phyloP scores from a whole-genome alignment of 2,797 vertebrate genomes.

The Enteromius viviparus region DNA sequence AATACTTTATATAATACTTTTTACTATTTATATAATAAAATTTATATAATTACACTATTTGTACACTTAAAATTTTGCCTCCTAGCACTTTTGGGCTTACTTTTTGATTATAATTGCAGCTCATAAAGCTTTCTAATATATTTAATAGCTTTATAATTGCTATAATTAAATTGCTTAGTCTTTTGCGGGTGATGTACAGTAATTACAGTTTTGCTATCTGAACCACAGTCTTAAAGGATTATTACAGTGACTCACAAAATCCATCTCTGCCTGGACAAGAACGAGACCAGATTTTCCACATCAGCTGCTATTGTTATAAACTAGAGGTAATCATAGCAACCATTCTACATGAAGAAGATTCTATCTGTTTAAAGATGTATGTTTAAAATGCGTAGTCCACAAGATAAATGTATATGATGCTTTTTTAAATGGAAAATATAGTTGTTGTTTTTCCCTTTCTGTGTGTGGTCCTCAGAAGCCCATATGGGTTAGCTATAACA shows the following conservation, averaged over 20 bases:
- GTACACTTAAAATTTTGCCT: not conserved
- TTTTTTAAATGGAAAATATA: not conserved
- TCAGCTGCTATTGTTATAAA: not conserved
- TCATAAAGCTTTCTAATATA: not conserved
- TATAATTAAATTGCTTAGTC: not conserved
- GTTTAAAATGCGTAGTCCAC: not conserved
- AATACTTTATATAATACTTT: no score
- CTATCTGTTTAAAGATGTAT: not conserved
- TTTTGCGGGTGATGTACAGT: not conserved
- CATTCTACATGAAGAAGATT: not conserved
- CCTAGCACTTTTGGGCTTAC: not conserved
- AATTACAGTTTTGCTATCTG: not conserved
- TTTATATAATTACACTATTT: not conserved
- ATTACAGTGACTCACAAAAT: not conserved
- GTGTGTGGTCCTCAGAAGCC: not conserved
- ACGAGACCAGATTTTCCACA: slow-evolving; percentile 5
- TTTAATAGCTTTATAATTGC: not conserved
- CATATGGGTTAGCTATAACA: not conserved
- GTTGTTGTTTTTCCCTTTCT: not conserved
- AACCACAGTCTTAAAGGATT: not conserved
- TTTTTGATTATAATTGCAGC: not conserved
- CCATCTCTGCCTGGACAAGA: not conserved
- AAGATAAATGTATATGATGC: not conserved
- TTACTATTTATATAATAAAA: not conserved
- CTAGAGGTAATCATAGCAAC: not conserved